Evolutionary conservation across 2,888 invertebrate species (phyloP), one percentile per base, ranked within the genome.

Genomic region (Patella ulyssiponensis): DNA sequence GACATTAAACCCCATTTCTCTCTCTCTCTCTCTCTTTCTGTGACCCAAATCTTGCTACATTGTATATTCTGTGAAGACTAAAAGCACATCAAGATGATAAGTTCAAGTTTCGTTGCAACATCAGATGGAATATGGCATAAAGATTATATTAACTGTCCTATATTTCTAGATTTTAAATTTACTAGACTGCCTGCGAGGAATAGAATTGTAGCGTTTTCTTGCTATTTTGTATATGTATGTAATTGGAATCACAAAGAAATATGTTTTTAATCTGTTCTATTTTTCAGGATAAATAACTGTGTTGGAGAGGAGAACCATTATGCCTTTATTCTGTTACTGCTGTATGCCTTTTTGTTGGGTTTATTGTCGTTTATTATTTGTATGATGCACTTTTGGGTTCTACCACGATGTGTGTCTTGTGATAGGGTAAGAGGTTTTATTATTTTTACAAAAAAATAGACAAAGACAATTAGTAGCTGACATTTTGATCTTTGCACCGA

Each of bases 321-420:
- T 82, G 86, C 87, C 72, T 92, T 92, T 81, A 79, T 90, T 20
- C 88, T 89, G 80, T 86, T 91, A 76, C 93, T 96, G 81, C 93
- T 96, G 69, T 96, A 96, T 90, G 96, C 90, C 52, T 85, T 87
- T 23, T 73, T 88, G 17, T 82, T 91, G 73, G 83, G 89, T 72
- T 56, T 84, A 20, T 79, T 85, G 44, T 82, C 88, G 5, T 82
- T 89, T 53, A 74, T 84, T 11, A 72, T 88, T n/a, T 81, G 84
- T 33, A 80, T 88, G 78, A 78, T 89, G 27, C 87, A 90, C 78
- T 86, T 88, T 79, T 90, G 87, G 86, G 82, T 83, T 75, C 88
- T 85, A 82, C 87, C 88, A 17, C 87, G 88, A 75, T 91, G 91
- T 83, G 69, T 77, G 17, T 73, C 76, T 23, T 90, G 91, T 85